Percentiles rank a stretch among this genome's conserved stretches.
phyloP scores from a whole-genome alignment of 2,113 vertebrate genomes.

The Setophaga kirtlandii region DNA sequence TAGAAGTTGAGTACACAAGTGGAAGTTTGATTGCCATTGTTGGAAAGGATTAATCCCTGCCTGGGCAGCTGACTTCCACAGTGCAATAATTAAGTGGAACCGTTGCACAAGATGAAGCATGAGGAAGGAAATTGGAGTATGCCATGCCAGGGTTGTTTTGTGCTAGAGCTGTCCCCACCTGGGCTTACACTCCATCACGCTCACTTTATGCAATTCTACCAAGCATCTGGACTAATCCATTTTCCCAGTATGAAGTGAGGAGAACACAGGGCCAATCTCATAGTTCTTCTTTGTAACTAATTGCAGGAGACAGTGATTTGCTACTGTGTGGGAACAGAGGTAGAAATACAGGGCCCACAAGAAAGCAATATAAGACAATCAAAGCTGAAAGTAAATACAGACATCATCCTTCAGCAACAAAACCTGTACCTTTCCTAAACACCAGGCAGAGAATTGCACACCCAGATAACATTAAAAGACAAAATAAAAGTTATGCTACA shows the following conservation, averaged over 20 bases:
- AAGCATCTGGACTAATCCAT: constrained; percentile 22
- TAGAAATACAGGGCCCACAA: background rate
- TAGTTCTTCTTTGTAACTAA: background rate
- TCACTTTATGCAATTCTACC: background rate
- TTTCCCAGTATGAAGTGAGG: constrained; percentile 1
- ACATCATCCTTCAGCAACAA: background rate
- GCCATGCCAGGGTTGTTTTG: background rate
- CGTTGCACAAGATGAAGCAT: background rate
- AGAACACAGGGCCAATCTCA: background rate
- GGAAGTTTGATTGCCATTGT: background rate
- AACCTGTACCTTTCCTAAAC: background rate
- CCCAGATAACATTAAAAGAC: background rate
- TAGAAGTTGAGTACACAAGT: background rate
- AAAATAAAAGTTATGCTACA: background rate
- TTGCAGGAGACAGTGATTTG: background rate
- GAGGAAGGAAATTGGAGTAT: constrained; percentile 6
- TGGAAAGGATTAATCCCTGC: constrained; percentile 32
- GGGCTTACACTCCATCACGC: background rate
- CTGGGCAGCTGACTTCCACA: background rate
- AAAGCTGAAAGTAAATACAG: background rate
- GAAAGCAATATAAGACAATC: background rate
- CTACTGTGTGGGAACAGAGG: background rate
- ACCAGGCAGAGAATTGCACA: background rate
- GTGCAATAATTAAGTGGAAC: constrained; percentile 34
- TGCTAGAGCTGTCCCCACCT: background rate